These are phyloP conservation scores for Hemibagrus guttatus DNA, from an alignment of 2,797 vertebrate genomes.

Conservation along the genomic window DNA sequence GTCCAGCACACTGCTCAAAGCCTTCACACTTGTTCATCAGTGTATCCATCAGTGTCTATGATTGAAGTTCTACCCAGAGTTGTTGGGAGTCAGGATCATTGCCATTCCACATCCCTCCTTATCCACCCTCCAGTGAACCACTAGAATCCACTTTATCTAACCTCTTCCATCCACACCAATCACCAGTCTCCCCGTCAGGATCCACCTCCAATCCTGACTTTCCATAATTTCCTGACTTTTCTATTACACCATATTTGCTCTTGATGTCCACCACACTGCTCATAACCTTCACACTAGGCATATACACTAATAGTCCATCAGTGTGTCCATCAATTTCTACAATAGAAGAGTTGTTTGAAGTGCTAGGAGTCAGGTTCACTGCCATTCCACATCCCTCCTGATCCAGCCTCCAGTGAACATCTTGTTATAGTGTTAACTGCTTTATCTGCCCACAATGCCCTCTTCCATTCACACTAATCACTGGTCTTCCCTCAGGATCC, in stretches of 20 bases:
- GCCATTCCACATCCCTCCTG: constrained; percentile 55
- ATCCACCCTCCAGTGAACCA: constrained; percentile 53
- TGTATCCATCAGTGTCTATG: constrained; percentile 46
- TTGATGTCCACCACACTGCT: constrained; percentile 46
- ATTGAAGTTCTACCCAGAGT: constrained; percentile 42
- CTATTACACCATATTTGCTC: constrained; percentile 6
- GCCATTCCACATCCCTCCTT: constrained; percentile 55
- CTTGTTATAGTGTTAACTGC: constrained; percentile 39
- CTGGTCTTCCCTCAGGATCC: background rate
- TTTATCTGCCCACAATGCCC: constrained; percentile 20
- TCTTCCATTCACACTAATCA: constrained; percentile 9
- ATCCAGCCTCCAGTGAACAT: constrained; percentile 53
- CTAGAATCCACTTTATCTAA: constrained; percentile 9
- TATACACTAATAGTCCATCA: too few relatives aligned
- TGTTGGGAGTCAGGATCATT: constrained; percentile 65
- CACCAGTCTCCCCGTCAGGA: background rate
- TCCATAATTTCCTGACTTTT: background rate
- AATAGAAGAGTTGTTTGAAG: constrained; percentile 52
- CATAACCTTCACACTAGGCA: background rate
- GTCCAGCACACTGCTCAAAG: constrained; percentile 46
- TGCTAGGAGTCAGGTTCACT: constrained; percentile 64
- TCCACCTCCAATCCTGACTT: constrained; percentile 9
- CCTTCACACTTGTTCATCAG: too few relatives aligned
- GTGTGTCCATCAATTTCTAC: constrained; percentile 55
- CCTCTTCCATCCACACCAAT: constrained; percentile 10